Conservation (phyloP, 1,140 invertebrate species). For the Drosophila prosaltans region DNA sequence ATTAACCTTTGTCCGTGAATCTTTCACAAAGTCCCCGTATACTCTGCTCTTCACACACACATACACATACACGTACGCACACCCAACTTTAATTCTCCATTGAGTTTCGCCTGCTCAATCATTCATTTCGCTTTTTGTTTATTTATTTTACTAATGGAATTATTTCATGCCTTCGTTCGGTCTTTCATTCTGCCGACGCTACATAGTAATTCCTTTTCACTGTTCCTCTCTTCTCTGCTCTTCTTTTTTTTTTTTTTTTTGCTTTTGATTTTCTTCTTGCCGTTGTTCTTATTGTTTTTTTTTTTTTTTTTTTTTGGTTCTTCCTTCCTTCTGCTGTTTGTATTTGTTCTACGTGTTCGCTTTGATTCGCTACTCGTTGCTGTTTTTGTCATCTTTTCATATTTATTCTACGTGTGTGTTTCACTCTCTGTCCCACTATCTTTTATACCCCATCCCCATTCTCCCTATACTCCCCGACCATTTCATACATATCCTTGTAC, state of each 20-base stretch:
- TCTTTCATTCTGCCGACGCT: not conserved
- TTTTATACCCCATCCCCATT: not conserved
- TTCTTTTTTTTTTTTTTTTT: not conserved
- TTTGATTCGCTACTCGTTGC: conserved; percentile 36
- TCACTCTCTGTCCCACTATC: conserved; percentile 9
- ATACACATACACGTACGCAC: conserved; percentile 20
- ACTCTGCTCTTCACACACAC: conserved; percentile 16
- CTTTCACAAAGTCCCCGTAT: conserved; percentile 2
- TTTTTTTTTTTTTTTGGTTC: not conserved
- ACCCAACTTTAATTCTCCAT: conserved; percentile 44
- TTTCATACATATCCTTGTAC: conserved; percentile 3
- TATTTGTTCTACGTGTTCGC: conserved; percentile 47
- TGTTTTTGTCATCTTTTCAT: conserved; percentile 45
- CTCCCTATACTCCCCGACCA: not conserved
- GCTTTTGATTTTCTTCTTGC: not conserved
- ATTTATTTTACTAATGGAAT: conserved; percentile 80
- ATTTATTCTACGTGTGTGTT: conserved; percentile 46
- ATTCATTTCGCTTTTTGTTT: conserved; percentile 72
- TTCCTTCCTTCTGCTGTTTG: conserved; percentile 20
- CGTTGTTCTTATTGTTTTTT: not conserved
- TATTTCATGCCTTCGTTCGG: conserved; percentile 51
- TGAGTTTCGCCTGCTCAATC: conserved; percentile 60
- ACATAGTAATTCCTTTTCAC: conserved; percentile 10
- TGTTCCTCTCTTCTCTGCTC: not conserved
- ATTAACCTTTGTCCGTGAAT: conserved; percentile 41